A percentile compares a stretch with the other conserved stretches of the same genome.
These are phyloP conservation scores for Phenganax stokvisi DNA, from an alignment of 92 coral and sea anemone species.

Conservation along the genomic window DNA sequence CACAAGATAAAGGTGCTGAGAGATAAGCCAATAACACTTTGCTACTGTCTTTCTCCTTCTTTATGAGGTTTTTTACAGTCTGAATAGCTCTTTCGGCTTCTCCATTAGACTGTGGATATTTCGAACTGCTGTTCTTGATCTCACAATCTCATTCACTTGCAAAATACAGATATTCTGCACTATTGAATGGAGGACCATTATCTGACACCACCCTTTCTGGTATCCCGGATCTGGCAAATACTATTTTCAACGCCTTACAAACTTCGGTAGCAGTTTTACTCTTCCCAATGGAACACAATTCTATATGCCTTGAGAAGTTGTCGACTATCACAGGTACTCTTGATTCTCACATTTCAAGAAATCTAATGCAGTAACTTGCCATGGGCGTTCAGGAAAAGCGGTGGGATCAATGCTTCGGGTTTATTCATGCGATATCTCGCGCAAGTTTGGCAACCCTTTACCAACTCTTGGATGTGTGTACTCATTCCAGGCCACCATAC, in stretches of 20 bases:
- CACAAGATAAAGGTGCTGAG: slow-evolving; percentile 45
- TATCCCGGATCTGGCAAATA: too few relatives aligned
- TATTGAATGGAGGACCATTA: background rate
- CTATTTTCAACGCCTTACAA: too few relatives aligned
- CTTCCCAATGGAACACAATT: background rate
- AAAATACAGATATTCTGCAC: background rate
- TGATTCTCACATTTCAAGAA: slow-evolving; percentile 42
- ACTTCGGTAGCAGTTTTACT: background rate
- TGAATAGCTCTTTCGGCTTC: slow-evolving; percentile 54
- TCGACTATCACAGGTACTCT: background rate
- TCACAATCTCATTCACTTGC: background rate
- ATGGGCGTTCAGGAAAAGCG: slow-evolving; percentile 46
- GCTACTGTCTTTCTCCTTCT: too few relatives aligned
- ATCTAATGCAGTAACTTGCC: slow-evolving; percentile 55
- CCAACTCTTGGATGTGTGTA: slow-evolving; percentile 46
- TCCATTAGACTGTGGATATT: slow-evolving; percentile 46
- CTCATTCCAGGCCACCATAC: slow-evolving; percentile 60
- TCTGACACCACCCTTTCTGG: background rate
- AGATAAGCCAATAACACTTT: too few relatives aligned
- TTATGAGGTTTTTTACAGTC: slow-evolving; percentile 40
- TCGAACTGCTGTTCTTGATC: slow-evolving; percentile 20
- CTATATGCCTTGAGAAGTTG: background rate
- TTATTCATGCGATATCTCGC: slow-evolving; percentile 40
- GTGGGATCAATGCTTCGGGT: slow-evolving; percentile 49
- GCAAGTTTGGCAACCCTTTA: slow-evolving; percentile 44